Evolutionary conservation across 2,797 vertebrate species (phyloP).

Genomic region (Sebastes flavidus): DNA sequence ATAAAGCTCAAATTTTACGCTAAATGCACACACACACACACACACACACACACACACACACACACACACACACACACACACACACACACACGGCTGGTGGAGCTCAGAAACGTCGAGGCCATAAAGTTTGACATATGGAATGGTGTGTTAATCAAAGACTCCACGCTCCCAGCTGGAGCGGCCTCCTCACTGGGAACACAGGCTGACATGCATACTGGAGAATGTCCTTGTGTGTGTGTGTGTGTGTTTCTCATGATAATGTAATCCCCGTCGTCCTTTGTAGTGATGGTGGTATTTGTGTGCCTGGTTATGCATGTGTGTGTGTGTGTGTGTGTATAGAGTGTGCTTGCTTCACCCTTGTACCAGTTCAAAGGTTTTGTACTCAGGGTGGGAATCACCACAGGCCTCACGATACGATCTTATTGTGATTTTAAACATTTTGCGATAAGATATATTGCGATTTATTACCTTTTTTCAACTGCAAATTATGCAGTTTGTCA

Average conservation of each 20-base stretch:
- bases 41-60: slow-evolving; percentile 8
- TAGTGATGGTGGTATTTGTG: slow-evolving; percentile 29
- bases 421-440: too few relatives aligned
- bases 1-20: too few relatives aligned
- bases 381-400: too few relatives aligned
- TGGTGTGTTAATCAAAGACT: slow-evolving; percentile 74
- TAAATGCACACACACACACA: slow-evolving; percentile 1
- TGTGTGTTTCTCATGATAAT: slow-evolving; percentile 47
- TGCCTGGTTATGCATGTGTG: slow-evolving; percentile 6
- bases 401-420: too few relatives aligned
- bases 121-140: slow-evolving; percentile 74
- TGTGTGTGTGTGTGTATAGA: not conserved
- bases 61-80: not conserved
- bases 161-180: slow-evolving; percentile 63
- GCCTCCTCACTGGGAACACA: slow-evolving; percentile 57
- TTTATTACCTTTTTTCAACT: too few relatives aligned
- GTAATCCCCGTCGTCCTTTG: slow-evolving; percentile 49
- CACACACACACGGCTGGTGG: slow-evolving; percentile 38
- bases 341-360: not conserved
- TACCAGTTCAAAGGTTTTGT: not conserved
- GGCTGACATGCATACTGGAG: slow-evolving; percentile 56
- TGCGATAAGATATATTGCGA: too few relatives aligned
- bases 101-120: slow-evolving; percentile 51
- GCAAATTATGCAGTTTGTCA: too few relatives aligned
- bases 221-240: slow-evolving; percentile 30